Conservation (phyloP, 2,797 vertebrate species). For the Choloepus didactylus region DNA sequence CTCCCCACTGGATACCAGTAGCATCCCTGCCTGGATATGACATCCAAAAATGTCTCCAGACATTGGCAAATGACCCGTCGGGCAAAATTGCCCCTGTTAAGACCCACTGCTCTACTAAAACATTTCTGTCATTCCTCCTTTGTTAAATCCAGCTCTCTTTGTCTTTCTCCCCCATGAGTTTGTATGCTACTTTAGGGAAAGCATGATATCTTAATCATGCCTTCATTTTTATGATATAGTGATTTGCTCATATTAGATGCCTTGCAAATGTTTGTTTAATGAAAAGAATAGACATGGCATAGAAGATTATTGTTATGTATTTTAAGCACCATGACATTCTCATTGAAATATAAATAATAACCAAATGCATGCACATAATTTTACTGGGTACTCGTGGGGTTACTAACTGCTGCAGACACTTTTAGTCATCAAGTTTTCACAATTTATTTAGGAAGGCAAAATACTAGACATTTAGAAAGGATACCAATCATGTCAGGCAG, state of each 20-base stretch:
- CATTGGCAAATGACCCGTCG: neutral
- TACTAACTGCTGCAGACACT: neutral
- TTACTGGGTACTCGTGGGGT: neutral
- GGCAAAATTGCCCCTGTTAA: neutral
- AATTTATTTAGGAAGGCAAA: constrained; percentile 8
- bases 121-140: neutral
- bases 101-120: neutral
- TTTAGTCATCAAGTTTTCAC: neutral
- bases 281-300: neutral
- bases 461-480: neutral
- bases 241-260: neutral
- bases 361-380: constrained; percentile 1
- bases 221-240: constrained; percentile 13
- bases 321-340: neutral
- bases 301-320: neutral
- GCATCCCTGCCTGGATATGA: neutral
- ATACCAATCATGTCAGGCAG: neutral
- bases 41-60: neutral
- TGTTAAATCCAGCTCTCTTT: neutral
- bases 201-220: neutral
- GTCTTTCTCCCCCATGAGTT: neutral
- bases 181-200: neutral
- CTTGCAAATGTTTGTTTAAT: neutral
- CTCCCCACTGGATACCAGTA: neutral
- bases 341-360: constrained; percentile 25